Conservation (phyloP, 2,797 vertebrate species). For the Triplophysa bombifrons region DNA sequence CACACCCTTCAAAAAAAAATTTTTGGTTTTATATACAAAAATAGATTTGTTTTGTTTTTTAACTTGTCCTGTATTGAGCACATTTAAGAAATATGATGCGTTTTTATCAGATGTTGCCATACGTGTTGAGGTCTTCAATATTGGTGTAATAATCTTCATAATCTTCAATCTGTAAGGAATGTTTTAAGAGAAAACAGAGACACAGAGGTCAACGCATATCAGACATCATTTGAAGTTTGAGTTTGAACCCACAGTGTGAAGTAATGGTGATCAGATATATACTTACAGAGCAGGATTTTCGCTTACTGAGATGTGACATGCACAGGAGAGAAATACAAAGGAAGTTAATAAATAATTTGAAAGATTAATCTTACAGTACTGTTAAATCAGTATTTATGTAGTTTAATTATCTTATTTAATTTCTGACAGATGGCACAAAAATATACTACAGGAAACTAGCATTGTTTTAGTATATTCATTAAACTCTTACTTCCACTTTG, state of each 20-base stretch:
- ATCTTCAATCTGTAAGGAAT: background rate
- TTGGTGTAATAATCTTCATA: conserved; percentile 31
- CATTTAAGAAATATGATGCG: too few relatives aligned
- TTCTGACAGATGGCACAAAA: too few relatives aligned
- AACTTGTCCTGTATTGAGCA: too few relatives aligned
- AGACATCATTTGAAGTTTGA: too few relatives aligned
- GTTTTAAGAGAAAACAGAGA: background rate
- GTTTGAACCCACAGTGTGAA: too few relatives aligned
- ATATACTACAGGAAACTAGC: too few relatives aligned
- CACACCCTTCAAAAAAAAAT: too few relatives aligned
- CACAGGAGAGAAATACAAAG: background rate
- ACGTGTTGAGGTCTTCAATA: conserved; percentile 5
- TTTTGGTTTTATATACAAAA: background rate
- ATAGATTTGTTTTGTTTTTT: too few relatives aligned
- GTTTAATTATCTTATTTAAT: background rate
- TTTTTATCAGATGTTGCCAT: conserved; percentile 46
- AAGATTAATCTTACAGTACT: background rate
- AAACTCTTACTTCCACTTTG: too few relatives aligned
- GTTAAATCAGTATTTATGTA: background rate
- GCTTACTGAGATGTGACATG: conserved; percentile 5
- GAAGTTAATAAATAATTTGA: background rate
- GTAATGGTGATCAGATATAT: background rate
- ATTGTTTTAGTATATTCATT: too few relatives aligned
- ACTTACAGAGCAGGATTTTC: conserved; percentile 24
- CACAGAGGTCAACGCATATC: background rate